phyloP scores from a whole-genome alignment of 2,888 invertebrate species.

The Netelia melanura region DNA sequence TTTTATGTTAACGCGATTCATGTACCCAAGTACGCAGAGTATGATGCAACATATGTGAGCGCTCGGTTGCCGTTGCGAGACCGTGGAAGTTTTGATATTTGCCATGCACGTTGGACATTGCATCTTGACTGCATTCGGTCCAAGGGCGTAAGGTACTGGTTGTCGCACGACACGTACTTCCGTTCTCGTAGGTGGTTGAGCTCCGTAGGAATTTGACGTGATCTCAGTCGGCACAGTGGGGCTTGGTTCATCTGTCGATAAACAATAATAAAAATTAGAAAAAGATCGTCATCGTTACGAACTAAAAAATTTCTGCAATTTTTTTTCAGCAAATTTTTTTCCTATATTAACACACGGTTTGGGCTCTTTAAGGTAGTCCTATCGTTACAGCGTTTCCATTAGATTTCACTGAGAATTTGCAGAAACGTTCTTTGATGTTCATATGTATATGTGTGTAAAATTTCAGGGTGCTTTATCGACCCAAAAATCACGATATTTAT shows the following conservation, averaged over 20 bases:
- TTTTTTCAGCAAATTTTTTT: too few relatives aligned
- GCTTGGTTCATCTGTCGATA: slow-evolving; percentile 63
- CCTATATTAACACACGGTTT: too few relatives aligned
- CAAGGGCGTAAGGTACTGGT: slow-evolving; percentile 77
- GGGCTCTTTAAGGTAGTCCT: too few relatives aligned
- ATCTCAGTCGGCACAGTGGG: slow-evolving; percentile 67
- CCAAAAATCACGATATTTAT: too few relatives aligned
- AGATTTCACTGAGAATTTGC: too few relatives aligned
- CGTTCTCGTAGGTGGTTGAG: slow-evolving; percentile 67
- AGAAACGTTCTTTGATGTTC: too few relatives aligned
- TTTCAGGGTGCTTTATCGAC: too few relatives aligned
- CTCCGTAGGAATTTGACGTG: slow-evolving; percentile 58
- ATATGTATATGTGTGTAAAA: too few relatives aligned
- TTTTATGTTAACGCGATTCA: too few relatives aligned
- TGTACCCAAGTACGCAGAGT: slow-evolving; percentile 83
- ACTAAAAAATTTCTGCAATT: too few relatives aligned
- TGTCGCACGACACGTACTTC: slow-evolving; percentile 79
- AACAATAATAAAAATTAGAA: background rate
- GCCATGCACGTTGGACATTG: slow-evolving; percentile 84
- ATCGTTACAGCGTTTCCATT: too few relatives aligned
- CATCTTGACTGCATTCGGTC: slow-evolving; percentile 82
- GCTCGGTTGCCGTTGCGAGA: slow-evolving; percentile 84
- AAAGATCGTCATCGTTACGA: background rate
- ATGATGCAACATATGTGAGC: slow-evolving; percentile 85
- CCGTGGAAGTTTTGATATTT: slow-evolving; percentile 85